Conservation (phyloP, 92 coral and sea anemone genomes). For the Epizoanthus fatuus region DNA sequence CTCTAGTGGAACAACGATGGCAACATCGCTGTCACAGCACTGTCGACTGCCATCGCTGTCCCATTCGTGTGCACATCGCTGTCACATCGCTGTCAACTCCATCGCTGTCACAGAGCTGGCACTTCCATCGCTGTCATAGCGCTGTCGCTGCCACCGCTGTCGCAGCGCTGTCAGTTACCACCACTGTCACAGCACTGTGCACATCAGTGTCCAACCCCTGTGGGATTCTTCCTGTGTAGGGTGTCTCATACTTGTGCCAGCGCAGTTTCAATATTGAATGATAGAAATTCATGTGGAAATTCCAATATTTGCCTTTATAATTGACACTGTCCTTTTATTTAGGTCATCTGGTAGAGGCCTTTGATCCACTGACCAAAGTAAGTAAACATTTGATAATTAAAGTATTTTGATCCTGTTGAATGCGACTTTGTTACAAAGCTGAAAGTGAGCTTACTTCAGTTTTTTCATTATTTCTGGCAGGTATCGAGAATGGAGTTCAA, state of each 20-base stretch:
- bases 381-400: neutral
- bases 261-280: too few species aligned
- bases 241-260: neutral
- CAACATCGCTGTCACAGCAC: too few species aligned
- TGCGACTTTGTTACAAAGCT: neutral
- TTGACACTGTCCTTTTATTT: neutral
- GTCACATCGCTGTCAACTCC: too few species aligned
- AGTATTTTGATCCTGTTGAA: neutral
- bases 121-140: too few species aligned
- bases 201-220: too few species aligned
- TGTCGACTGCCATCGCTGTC: too few species aligned
- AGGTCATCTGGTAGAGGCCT: conserved; percentile 55
- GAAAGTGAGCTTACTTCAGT: neutral
- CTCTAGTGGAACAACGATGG: too few species aligned
- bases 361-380: conserved; percentile 53
- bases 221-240: too few species aligned
- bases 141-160: neutral
- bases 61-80: too few species aligned
- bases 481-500: conserved; percentile 82
- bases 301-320: neutral
- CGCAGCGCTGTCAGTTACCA: neutral
- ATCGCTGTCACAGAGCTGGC: too few species aligned
- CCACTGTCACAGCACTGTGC: neutral
- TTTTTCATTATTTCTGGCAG: conserved; percentile 19
- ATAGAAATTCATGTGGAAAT: neutral